phyloP scores from a whole-genome alignment of 2,797 vertebrate genomes.

The Rousettus madagascariensis region DNA sequence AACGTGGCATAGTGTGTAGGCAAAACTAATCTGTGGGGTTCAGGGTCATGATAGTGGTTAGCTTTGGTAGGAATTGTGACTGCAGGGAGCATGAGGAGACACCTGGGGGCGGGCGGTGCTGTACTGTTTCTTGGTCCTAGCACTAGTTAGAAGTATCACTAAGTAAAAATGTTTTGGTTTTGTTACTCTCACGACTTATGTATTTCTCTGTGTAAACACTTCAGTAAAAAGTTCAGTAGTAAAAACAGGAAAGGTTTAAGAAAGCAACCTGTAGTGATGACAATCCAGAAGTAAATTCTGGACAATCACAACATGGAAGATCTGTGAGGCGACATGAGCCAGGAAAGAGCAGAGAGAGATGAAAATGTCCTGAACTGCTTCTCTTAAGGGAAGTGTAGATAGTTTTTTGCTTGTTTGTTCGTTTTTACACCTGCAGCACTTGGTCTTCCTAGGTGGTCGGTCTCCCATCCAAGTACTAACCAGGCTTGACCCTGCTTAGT shows the following conservation, averaged over 20 bases:
- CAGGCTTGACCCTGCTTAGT: too few species aligned
- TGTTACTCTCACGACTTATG: neutral
- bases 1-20: neutral
- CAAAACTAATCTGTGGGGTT: neutral
- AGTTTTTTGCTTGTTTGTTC: too few species aligned
- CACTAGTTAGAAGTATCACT: neutral
- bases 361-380: neutral
- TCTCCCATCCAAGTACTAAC: too few species aligned
- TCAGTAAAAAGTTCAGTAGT: neutral
- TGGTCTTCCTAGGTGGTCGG: too few species aligned
- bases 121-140: neutral
- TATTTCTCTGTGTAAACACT: neutral
- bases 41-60: neutral
- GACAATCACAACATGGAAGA: neutral
- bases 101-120: neutral
- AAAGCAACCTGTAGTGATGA: neutral
- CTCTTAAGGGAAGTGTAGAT: neutral
- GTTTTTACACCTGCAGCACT: too few species aligned
- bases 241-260: neutral
- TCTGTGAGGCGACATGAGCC: neutral
- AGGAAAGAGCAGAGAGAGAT: neutral
- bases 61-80: neutral
- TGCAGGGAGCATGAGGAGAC: neutral
- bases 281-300: neutral
- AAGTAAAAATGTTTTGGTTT: neutral